Base-by-base conservation (phyloP, 2,113 vertebrate genomes). In the Hucho hucho region DNA sequence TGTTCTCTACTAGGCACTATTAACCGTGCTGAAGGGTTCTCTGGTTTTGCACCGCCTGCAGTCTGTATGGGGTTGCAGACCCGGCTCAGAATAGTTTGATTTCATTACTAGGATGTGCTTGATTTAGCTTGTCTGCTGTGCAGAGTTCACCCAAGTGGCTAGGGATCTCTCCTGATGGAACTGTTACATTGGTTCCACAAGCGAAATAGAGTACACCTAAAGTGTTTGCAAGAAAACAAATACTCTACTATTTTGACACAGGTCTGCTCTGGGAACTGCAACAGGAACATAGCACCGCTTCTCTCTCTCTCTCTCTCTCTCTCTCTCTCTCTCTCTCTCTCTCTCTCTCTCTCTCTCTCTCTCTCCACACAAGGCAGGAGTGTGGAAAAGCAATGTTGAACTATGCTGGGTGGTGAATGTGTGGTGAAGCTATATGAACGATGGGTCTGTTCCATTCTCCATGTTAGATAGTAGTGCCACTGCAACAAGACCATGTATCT, bases 1-100 rank as follows among this genome's bases (percentile, higher is more conserved):
- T 78, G 84, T 87, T 87, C 84, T 87, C 85, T 83, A 87, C 83
- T 78, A 92, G 92, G 92, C 92, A 92, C 92, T 92, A 82, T 81
- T 89, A 88, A 89, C 85, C 81, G 61, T 80, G 81, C 87, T 80
- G 79, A 86, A 72, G 83, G 83, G 80, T 81, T 86, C 77, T 79
- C 47, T 4, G 46, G 84, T 75, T 68, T 37, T 6, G 83, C 74
- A 69, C 53, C 37, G 28, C 29, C 71, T 56, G 47, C 64, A 76
- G 76, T 75, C 56, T 22, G 75, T 75, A 83, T 68, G 32, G 7
- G 14, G 22, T 20, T 53, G 14, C 46, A 25, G 22, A 56, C 25
- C 43, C 4, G 49, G 49, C 49, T 53, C 14, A 53, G 13, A 53
- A 53, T 16, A 53, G 49, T 18, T 53, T 13, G 49, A 18, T 53